Percentiles rank a stretch among this genome's conserved stretches.
phyloP scores from a whole-genome alignment of 2,797 vertebrate species.

The Adelosebastes latens region DNA sequence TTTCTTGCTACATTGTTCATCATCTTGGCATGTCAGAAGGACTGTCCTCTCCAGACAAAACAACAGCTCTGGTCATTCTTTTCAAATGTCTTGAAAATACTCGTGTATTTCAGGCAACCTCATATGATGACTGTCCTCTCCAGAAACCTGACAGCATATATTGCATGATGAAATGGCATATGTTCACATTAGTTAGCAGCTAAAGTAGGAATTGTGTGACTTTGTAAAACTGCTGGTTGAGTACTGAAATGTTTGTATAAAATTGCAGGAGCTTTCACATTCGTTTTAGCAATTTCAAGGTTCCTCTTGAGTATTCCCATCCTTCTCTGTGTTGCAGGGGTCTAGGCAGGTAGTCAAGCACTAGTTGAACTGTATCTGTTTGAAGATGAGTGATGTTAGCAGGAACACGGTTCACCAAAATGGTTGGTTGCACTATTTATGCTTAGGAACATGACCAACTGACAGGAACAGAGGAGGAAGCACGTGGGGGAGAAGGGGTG shows the following conservation, averaged over 20 bases:
- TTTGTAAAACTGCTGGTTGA: neutral
- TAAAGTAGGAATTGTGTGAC: neutral
- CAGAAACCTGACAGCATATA: neutral
- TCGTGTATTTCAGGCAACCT: neutral
- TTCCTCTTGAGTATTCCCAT: neutral
- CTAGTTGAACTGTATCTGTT: conserved; percentile 21
- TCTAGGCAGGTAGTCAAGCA: conserved; percentile 11
- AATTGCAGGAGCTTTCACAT: neutral
- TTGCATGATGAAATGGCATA: neutral
- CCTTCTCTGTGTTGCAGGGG: neutral
- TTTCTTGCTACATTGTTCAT: neutral
- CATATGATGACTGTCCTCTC: neutral
- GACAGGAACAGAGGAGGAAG: conserved; percentile 36
- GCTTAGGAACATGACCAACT: conserved; percentile 26
- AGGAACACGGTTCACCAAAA: conserved; percentile 45
- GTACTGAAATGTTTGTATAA: neutral
- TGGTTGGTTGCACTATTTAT: conserved; percentile 44
- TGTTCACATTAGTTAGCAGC: neutral
- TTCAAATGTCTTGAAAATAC: neutral
- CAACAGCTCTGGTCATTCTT: neutral
- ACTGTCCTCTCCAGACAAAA: neutral
- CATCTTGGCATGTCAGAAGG: neutral
- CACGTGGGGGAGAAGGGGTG: conserved; percentile 13
- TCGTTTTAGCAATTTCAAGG: neutral
- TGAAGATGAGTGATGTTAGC: conserved; percentile 48